Evolutionary conservation across 2,888 invertebrate genomes (phyloP).

Genomic region (Synergus umbraculus): DNA sequence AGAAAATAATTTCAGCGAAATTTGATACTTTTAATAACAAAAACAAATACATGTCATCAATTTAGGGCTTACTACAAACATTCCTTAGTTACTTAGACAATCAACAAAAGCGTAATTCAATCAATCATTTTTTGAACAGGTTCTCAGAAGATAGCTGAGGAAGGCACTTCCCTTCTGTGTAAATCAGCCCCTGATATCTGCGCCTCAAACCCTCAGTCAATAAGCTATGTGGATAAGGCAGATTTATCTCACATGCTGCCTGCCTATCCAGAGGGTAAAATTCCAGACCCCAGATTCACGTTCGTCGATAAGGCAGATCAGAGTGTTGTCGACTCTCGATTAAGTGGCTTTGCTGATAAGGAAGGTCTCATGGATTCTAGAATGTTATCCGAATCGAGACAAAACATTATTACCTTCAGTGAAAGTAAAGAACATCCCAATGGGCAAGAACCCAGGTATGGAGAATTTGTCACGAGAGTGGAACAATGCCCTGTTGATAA

Average conservation of each 20-base stretch:
- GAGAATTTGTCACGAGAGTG: conserved; percentile 22
- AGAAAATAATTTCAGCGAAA: not conserved
- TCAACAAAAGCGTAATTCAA: conserved; percentile 17
- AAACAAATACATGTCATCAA: not conserved
- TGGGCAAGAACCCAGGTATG: conserved; percentile 63
- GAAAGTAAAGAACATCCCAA: conserved; percentile 70
- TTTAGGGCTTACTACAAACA: not conserved
- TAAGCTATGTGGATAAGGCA: conserved; percentile 75
- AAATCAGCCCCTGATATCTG: conserved; percentile 76
- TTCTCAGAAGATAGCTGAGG: conserved; percentile 70
- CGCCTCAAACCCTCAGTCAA: conserved; percentile 74
- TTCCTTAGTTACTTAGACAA: not conserved
- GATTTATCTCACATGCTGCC: conserved; percentile 74
- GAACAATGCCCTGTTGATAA: conserved; percentile 1
- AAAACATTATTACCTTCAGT: conserved; percentile 74
- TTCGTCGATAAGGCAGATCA: conserved; percentile 70
- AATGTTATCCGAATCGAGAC: conserved; percentile 73
- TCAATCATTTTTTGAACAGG: conserved; percentile 54
- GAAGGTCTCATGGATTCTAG: conserved; percentile 74
- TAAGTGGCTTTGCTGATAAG: conserved; percentile 74
- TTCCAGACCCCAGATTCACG: conserved; percentile 68
- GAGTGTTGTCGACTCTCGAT: conserved; percentile 71
- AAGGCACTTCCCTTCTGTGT: conserved; percentile 73
- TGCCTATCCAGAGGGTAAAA: conserved; percentile 70
- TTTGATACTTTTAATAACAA: not conserved